Conservation (phyloP, 2,113 vertebrate genomes). For the Cheirogaleus medius region DNA sequence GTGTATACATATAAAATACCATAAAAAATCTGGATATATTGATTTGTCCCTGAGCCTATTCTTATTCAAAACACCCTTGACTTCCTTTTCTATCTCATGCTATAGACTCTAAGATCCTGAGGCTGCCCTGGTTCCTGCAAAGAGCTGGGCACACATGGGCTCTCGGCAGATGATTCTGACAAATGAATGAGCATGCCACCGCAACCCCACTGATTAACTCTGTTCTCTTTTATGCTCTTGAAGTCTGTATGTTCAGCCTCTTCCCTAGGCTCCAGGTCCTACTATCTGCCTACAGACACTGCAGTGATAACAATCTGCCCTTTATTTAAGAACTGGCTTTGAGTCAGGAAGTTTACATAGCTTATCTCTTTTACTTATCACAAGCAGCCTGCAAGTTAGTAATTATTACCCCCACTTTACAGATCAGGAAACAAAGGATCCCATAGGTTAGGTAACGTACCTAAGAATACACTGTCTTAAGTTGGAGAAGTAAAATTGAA, state of each 20-base stretch:
- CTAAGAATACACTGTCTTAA: not conserved
- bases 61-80: not conserved
- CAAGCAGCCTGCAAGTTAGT: not conserved
- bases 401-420: not conserved
- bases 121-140: not conserved
- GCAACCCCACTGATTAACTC: not conserved
- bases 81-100: not conserved
- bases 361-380: not conserved
- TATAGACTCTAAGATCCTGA: not conserved
- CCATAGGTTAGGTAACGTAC: not conserved
- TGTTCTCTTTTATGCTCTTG: not conserved
- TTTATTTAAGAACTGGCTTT: not conserved
- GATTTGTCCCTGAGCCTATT: not conserved
- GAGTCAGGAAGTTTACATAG: not conserved
- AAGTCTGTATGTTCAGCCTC: not conserved
- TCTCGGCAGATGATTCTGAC: not conserved
- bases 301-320: not conserved
- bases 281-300: not conserved
- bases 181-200: not conserved
- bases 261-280: not conserved
- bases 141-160: not conserved
- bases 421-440: not conserved
- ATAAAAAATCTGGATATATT: not conserved
- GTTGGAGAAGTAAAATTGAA: not conserved
- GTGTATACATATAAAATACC: not conserved